Conservation (phyloP, 2,113 vertebrate genomes). For the Aegotheles bennettii region DNA sequence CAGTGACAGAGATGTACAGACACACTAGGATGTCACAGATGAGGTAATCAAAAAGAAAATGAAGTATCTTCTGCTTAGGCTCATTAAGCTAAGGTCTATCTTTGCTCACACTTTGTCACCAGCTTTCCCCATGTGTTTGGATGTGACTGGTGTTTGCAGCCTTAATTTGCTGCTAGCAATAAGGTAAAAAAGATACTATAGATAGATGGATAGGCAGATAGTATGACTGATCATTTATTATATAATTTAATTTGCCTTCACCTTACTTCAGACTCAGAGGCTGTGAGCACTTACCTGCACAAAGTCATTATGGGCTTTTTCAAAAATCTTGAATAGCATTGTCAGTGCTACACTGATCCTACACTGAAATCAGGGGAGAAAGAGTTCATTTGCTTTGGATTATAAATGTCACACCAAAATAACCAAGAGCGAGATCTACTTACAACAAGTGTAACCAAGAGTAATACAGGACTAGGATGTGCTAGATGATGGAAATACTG, state of each 20-base stretch:
- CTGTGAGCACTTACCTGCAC: not conserved
- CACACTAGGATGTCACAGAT: not conserved
- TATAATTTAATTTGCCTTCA: not conserved
- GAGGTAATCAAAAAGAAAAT: not conserved
- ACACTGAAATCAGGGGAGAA: not conserved
- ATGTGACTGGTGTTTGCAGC: not conserved
- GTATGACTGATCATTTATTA: not conserved
- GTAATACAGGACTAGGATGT: not conserved
- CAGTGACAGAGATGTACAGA: not conserved
- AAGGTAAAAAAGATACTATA: not conserved
- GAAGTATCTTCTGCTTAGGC: not conserved
- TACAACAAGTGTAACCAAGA: not conserved
- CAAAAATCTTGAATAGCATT: not conserved
- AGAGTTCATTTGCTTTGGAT: not conserved
- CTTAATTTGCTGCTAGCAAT: not conserved
- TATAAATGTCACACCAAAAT: not conserved
- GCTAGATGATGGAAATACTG: not conserved
- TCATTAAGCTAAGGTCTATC: not conserved
- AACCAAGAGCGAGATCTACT: not conserved
- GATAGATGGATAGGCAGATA: not conserved
- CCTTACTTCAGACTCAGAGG: not conserved
- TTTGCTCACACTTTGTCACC: not conserved
- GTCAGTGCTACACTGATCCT: not conserved
- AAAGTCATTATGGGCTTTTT: not conserved
- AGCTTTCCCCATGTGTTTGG: not conserved